Base-by-base conservation (phyloP, 2,888 invertebrate species). In the Nezara viridula region DNA sequence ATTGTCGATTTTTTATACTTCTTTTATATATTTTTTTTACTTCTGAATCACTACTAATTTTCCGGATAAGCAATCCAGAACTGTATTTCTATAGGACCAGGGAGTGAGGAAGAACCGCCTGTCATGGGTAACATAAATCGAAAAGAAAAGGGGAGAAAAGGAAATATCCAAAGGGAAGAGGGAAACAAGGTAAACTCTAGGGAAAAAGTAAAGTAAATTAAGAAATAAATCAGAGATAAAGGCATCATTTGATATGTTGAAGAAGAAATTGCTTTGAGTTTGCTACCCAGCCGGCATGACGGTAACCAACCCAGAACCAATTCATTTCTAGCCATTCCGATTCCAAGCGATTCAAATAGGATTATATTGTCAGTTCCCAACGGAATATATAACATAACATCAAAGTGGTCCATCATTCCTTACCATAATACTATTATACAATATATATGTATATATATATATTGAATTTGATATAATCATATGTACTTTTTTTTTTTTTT, bases 201-300 rank as follows among this genome's bases (percentile, higher is more conserved):
- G 81, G 81, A 44, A 81, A 81, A 44, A n/a, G 81, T 44, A 44
- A 81, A 44, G 81, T 81, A 81, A 81, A 81, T 81, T 81, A 81
- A 81, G 81, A 81, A 40, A 81, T 81, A 47, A 81, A 40, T 81
- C 81, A 24, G 44, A 47, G 81, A 47, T n/a, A 81, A 47, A 81
- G 81, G 44, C 9, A 81, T n/a, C 81, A 81, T 81, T 81, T 81
- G 81, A 81, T 81, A 44, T 81, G 44, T 81, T 40, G 6, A 81
- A 40, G 19, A 77, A 47, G 44, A 81, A 47, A 81, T 81, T 81
- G 44, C 81, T 81, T 47, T 5, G 81, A 81, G 44, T 81, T 81
- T n/a, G 44, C 81, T 24, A 37, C 44, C 14, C 81, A 47, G 44
- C n/a, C 81, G 24, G 81, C 81, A 81, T 47, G 40, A 47, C 81